Evolutionary conservation across 2,113 vertebrate genomes (phyloP).

Genomic region (Meleagris gallopavo): DNA sequence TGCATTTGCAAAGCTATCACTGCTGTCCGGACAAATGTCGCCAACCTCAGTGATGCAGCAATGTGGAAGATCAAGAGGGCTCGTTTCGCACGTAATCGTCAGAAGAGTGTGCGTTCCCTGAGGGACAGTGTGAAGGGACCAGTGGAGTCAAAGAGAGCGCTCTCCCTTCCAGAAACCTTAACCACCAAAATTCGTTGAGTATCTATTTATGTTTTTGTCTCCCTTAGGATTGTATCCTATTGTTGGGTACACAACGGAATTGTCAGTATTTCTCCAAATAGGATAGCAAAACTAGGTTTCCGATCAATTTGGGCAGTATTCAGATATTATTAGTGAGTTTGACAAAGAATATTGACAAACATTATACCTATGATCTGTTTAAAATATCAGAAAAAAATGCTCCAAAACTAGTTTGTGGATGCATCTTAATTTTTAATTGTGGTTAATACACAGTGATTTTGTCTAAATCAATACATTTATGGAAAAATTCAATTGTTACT

Average conservation of each 20-base stretch:
- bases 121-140: conserved; percentile 94
- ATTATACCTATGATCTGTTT: neutral
- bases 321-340: neutral
- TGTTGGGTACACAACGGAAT: conserved; percentile 1
- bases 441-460: neutral
- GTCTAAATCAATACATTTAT: neutral
- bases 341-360: neutral
- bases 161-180: conserved; percentile 94
- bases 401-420: neutral
- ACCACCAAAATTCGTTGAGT: conserved; percentile 96
- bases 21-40: conserved; percentile 95
- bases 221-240: conserved; percentile 17
- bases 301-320: neutral
- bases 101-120: conserved; percentile 96
- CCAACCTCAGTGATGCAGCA: conserved; percentile 95
- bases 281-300: conserved; percentile 1
- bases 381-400: neutral
- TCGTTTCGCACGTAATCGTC: conserved; percentile 95
- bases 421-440: neutral
- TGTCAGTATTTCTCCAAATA: neutral
- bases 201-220: conserved; percentile 43
- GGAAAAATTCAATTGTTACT: neutral
- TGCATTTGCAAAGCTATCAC: conserved; percentile 90
- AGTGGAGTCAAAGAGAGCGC: conserved; percentile 90
- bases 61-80: conserved; percentile 99